Base-by-base conservation (phyloP, 2,888 invertebrate species). In the Drosophila nr. medialis region DNA sequence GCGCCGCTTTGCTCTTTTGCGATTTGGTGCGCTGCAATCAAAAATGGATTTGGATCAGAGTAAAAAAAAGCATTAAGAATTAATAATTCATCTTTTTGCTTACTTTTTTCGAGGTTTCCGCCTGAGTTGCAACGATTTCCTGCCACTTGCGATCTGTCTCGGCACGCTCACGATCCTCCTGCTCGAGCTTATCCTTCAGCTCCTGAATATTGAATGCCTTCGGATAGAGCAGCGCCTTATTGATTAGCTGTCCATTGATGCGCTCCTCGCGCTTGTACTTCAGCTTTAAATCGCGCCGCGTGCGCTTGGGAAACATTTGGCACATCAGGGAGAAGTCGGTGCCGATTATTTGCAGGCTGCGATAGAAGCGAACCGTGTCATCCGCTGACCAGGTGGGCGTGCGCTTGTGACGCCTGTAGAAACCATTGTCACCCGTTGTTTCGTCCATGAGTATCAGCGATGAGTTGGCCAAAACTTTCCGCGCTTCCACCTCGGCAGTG, bases 231-330 rank as follows among this genome's bases (percentile, higher is more conserved):
- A 98, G 92, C 0, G 97, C 97, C 88, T 95, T 96, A 91, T 97
- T 96, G 6, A 98, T 94, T 66, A 97, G 94, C 4, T 93, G 92
- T n/a, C 94, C 93, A 93, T 97, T 97, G 1, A 95, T 92, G 90
- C 95, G 94, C 91, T 99, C 99, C 92, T 99, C 99, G 85, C 96
- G 96, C 91, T 98, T 98, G 91, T 97, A 99, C 93, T 99, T 99
- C 36, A 96, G 93, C 93, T 99, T 99, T 13, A 99, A 93, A 86
- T 99, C 98, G 63, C 95, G 93, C 18, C 99, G 93, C 0, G 95
- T 95, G 69, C 98, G 94, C 49, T 95, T 95, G 0, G 97, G 96
- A 93, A 98, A 98, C 49, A 97, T 93, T 58, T 95, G 95, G 71
- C 95, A 94, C 97, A 99, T 98, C 60, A 98, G 93, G 7, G 97